Conservation (phyloP, 2,113 vertebrate species). For the Myotis lucifugus region DNA sequence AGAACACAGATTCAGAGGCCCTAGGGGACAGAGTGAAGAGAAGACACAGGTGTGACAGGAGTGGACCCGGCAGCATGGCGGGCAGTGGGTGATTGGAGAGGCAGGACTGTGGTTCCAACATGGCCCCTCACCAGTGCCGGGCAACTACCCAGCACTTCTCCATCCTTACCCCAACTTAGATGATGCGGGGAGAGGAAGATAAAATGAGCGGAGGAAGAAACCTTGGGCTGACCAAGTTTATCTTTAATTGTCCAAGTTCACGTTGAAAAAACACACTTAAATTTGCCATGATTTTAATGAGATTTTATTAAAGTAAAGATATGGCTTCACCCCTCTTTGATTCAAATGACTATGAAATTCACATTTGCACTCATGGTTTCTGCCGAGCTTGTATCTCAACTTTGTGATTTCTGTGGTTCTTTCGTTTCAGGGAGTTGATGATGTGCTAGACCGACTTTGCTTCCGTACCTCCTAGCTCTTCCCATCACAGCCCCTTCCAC, state of each 20-base stretch:
- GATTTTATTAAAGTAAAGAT: slow-evolving; percentile 18
- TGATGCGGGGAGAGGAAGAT: neutral
- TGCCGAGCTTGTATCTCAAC: neutral
- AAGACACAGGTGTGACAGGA: neutral
- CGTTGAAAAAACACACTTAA: neutral
- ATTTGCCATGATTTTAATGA: neutral
- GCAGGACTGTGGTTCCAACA: neutral
- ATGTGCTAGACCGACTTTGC: neutral
- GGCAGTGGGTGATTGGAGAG: neutral
- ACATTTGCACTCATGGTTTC: neutral
- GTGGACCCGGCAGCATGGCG: neutral
- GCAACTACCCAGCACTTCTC: neutral
- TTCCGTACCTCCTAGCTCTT: neutral
- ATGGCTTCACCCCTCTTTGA: neutral
- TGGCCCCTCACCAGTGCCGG: neutral
- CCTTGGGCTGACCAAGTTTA: neutral
- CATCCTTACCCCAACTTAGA: neutral
- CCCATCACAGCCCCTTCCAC: neutral
- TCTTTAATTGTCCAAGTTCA: neutral
- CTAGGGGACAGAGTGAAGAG: neutral
- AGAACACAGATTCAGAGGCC: neutral
- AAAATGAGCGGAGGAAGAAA: neutral
- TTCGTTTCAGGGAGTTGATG: neutral
- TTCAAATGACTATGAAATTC: neutral
- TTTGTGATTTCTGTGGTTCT: neutral